These are phyloP conservation scores for Cynopterus sphinx DNA, from an alignment of 2,797 vertebrate species.

Conservation along the genomic window DNA sequence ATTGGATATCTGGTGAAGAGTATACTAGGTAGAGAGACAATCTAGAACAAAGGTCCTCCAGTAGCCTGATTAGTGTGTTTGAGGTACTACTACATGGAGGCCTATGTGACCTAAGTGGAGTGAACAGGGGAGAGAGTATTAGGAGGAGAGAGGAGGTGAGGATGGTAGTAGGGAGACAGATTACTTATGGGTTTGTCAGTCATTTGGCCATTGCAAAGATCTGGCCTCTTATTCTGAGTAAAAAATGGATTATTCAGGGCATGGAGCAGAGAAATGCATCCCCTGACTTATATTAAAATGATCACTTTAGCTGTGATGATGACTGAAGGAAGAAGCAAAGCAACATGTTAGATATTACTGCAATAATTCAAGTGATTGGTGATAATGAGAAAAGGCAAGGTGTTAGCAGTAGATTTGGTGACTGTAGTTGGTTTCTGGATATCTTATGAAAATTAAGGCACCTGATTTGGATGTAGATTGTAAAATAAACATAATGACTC, in stretches of 20 bases:
- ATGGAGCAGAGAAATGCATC: background rate
- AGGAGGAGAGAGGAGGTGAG: background rate
- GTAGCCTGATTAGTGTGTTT: background rate
- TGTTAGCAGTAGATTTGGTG: background rate
- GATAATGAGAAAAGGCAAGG: background rate
- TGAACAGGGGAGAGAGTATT: background rate
- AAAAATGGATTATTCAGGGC: background rate
- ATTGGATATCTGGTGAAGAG: background rate
- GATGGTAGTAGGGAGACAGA: no score
- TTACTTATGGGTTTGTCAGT: no score
- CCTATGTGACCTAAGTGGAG: background rate
- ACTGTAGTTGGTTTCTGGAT: background rate
- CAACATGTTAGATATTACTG: background rate
- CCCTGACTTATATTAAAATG: background rate
- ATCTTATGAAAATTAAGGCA: background rate
- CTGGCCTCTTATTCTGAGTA: background rate
- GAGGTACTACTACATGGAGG: background rate
- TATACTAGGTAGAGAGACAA: background rate
- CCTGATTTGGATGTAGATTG: background rate
- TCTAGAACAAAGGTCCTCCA: background rate
- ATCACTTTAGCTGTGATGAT: background rate
- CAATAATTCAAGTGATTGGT: background rate
- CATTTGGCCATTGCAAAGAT: background rate
- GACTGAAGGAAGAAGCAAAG: background rate
- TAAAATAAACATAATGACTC: background rate